Evolutionary conservation across 2,113 vertebrate genomes (phyloP), one percentile per base, ranked within the genome.

Genomic region (Amblyopsis rosae): DNA sequence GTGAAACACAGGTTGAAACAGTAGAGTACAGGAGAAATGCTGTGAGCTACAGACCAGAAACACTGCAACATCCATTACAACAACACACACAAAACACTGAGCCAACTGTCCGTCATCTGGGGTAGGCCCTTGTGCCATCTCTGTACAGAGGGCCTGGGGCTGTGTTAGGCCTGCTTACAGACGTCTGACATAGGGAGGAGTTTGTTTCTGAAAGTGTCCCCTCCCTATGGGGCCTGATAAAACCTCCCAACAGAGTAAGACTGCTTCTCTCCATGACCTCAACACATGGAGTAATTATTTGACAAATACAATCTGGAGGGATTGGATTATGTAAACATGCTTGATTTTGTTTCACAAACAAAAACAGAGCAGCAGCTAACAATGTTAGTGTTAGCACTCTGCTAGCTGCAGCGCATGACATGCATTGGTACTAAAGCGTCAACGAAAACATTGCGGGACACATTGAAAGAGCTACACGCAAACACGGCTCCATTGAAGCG

Each of bases 161-260:
- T 61, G 3, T 72, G 71, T 70, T 55, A 76, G 26, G 26, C 35
- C 35, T 6, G 35, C 35, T 41, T 41, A 41, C 35, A 41, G 35
- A 6, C 26, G 2, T 41, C 7, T 41, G 6, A 41, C 35, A 41
- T 41, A 41, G 76, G 77, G 68, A 65, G 51, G 48, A 50, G 71
- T 19, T 8, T 16, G 71, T 19, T 8, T 16, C 57, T 59, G 63
- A 70, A 62, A 61, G 55, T 62, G 33, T 19, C 49, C 33, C 62
- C 67, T 32, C 72, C 65, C 71, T 65, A 80, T 60, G 61, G 12
- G 71, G 47, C 53, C 83, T 77, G 85, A 88, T 87, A 81, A 26
- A 26, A 82, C 65, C 59, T 60, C 58, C 32, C 35, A 3, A 7
- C 12, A 59, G 56, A 0, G 1, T 35, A 58, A 49, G 11, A 15